Conservation (phyloP, 2,888 invertebrate genomes). For the Conistra vaccinii region DNA sequence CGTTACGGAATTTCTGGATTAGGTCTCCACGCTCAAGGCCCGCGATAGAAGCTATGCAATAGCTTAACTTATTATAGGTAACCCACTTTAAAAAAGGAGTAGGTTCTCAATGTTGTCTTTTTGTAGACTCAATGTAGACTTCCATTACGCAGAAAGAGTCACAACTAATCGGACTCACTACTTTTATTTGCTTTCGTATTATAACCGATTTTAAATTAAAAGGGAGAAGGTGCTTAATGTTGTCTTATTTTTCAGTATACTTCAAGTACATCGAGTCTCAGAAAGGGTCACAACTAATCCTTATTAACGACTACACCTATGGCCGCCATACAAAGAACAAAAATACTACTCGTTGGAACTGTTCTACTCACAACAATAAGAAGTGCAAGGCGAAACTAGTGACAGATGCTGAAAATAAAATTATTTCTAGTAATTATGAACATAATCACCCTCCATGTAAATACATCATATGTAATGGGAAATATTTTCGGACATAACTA, state of each 20-base stretch:
- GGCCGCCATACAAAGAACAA: background rate
- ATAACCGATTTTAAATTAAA: background rate
- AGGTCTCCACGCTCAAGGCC: too few species aligned
- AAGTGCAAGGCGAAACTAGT: conserved; percentile 49
- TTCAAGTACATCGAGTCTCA: conserved; percentile 1
- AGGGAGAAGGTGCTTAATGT: background rate
- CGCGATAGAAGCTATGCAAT: too few species aligned
- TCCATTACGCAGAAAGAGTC: background rate
- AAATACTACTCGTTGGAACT: conserved; percentile 41
- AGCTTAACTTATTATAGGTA: too few species aligned
- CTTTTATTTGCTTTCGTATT: background rate
- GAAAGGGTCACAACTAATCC: conserved; percentile 29
- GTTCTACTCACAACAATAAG: conserved; percentile 51
- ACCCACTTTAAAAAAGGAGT: background rate
- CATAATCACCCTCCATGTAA: conserved; percentile 41
- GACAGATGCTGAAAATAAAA: background rate
- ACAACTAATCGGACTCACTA: background rate
- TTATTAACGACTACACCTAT: conserved; percentile 56
- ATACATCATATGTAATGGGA: conserved; percentile 10
- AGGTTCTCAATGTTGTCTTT: background rate
- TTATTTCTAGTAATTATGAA: conserved; percentile 11
- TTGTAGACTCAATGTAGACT: background rate
- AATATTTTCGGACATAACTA: conserved; percentile 26
- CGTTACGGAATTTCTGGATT: too few species aligned
- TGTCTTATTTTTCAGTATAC: conserved; percentile 12